Evolutionary conservation across 2,888 invertebrate genomes (phyloP), one percentile per base, ranked within the genome.

Genomic region (Lepeophtheirus nordmannii): DNA sequence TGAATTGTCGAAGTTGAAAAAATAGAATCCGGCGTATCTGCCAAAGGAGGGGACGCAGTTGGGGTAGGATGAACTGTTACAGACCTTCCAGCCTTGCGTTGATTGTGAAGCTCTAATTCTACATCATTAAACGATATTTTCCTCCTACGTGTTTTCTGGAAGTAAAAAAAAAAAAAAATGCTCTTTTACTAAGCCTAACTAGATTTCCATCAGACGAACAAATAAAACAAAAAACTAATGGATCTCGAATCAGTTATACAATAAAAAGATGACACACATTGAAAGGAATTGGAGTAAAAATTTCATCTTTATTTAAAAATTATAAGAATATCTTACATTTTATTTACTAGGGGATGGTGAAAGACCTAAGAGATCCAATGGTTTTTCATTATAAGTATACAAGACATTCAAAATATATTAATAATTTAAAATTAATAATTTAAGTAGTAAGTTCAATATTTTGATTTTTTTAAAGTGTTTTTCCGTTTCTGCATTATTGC

Each of bases 1-100:
- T 60, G 59, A 38, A 64, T 65, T 56, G 37, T 76, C 71, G 14
- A 69, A 67, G 68, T 74, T 14, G 37, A 23, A 58, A 38, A n/a
- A 64, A n/a, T 22, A 20, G 30, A 62, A 53, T 40, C 60, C 68
- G 67, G 69, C 69, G 66, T 70, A 69, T 40, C 67, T 1, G 11
- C 62, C 37, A 53, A 38, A 14, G 56, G 41, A 10, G 41, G 56
- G 10, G 63, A 62, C 69, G 70, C 62, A 69, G 68, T 11, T 67
- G 62, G 62, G 20, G 62, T 41, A 14, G 46, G 46, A 17, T 62
- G 20, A n/a, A 40, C 20, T 10, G 22, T 41, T 17, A n/a, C n/a
- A 46, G 53, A n/a, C 30, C 7, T 30, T 14, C n/a, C 53, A 17
- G 53, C 53, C 17, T 46, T 46, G 53, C 14, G 53, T 46, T 46